Conservation (phyloP, 2,113 vertebrate genomes). For the Megatriorchis doriae region DNA sequence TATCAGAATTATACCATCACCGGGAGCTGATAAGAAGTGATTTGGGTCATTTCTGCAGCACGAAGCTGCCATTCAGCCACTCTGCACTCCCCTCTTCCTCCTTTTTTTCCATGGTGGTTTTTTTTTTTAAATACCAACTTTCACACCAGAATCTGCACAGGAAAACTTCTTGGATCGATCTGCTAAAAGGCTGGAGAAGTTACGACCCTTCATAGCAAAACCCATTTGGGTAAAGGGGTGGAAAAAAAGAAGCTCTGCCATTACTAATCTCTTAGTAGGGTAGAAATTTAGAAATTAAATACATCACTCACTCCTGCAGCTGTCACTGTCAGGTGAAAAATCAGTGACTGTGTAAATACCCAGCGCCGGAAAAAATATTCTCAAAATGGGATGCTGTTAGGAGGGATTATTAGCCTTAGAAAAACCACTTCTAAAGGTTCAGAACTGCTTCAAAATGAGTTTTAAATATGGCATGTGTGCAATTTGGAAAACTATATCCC, state of each 20-base stretch:
- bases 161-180: fast-evolving
- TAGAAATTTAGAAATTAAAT: neutral
- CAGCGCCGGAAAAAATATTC: neutral
- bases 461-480: neutral
- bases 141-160: neutral
- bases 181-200: neutral
- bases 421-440: neutral
- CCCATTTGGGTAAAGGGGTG: neutral
- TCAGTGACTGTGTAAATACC: neutral
- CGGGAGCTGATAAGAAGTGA: neutral
- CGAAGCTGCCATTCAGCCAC: neutral
- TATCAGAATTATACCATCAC: neutral
- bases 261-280: neutral
- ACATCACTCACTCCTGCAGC: neutral
- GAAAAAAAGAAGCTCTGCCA: neutral
- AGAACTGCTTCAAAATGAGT: neutral
- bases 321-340: slow-evolving; percentile 17
- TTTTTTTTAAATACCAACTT: neutral
- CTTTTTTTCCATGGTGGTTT: neutral
- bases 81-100: too few species aligned
- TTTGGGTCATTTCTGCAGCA: neutral
- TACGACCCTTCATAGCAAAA: neutral
- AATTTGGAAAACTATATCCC: neutral
- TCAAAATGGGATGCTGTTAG: neutral
- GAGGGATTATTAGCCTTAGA: neutral